A percentile compares a stretch with the other conserved stretches of the same genome.
Evolutionary conservation across 2,888 invertebrate genomes (phyloP).

Genomic region (Formica aserva): DNA sequence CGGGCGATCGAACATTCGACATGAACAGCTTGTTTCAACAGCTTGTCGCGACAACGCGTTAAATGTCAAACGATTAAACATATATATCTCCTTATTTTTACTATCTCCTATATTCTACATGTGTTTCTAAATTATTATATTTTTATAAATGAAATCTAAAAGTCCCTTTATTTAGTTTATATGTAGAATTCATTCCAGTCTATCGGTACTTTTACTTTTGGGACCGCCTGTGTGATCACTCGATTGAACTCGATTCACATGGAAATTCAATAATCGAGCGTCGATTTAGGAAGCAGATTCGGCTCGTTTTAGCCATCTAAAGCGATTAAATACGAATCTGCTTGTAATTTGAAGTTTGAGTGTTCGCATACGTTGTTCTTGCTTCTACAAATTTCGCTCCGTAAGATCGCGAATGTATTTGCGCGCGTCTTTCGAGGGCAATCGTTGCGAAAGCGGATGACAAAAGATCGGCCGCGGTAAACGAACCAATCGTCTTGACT

Average conservation of each 20-base stretch:
- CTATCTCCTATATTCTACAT: neutral
- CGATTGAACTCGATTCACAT: neutral
- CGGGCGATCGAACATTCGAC: constrained; percentile 38
- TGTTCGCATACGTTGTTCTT: neutral
- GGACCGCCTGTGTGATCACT: neutral
- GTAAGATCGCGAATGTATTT: neutral
- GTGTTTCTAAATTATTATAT: neutral
- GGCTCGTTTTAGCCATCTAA: neutral
- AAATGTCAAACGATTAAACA: constrained; percentile 8
- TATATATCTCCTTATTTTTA: too few relatives aligned
- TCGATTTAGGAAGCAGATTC: neutral
- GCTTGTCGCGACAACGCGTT: constrained; percentile 15
- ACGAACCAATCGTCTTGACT: constrained; percentile 68
- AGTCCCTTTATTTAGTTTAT: neutral
- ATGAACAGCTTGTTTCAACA: constrained; percentile 16
- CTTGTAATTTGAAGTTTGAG: neutral
- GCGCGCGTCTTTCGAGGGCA: neutral
- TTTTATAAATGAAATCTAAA: neutral
- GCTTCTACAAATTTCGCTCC: neutral
- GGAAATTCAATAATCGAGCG: neutral
- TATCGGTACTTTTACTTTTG: constrained; percentile 8
- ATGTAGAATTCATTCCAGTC: neutral
- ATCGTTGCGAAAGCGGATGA: constrained; percentile 62
- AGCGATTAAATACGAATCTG: neutral
- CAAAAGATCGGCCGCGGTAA: constrained; percentile 63